Conservation (phyloP, 2,113 vertebrate genomes). For the Poeciliopsis occidentalis region DNA sequence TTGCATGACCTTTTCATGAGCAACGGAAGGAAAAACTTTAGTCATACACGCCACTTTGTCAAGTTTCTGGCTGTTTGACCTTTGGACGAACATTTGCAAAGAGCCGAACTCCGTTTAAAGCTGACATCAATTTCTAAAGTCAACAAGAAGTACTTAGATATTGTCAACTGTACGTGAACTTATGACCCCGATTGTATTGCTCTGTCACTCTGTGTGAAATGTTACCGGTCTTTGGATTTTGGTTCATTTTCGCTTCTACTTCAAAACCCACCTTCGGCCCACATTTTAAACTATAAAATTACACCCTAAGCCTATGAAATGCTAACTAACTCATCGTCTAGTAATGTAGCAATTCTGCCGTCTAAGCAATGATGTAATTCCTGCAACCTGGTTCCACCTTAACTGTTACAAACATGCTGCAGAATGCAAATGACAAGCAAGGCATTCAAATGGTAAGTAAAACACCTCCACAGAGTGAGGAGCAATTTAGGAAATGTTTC, state of each 20-base stretch:
- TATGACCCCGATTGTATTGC: constrained; percentile 14
- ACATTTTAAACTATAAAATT: constrained; percentile 34
- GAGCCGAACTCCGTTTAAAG: constrained; percentile 37
- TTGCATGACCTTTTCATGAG: constrained; percentile 31
- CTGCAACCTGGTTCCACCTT: constrained; percentile 14
- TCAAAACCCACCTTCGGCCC: constrained; percentile 11
- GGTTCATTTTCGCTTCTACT: constrained; percentile 20
- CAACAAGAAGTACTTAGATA: constrained; percentile 7
- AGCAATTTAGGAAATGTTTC: constrained; percentile 34
- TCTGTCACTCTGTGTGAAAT: constrained; percentile 22
- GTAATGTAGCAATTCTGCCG: background rate
- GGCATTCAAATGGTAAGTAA: constrained; percentile 12
- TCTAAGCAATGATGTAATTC: background rate
- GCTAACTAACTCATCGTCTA: constrained; percentile 41
- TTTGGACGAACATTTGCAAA: constrained; percentile 32
- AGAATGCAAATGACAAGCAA: constrained; percentile 32
- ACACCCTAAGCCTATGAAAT: constrained; percentile 32
- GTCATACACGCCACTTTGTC: constrained; percentile 16
- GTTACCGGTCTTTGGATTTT: constrained; percentile 39
- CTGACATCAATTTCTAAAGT: constrained; percentile 1
- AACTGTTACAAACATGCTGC: constrained; percentile 4
- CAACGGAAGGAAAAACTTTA: constrained; percentile 24
- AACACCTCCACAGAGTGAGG: constrained; percentile 37
- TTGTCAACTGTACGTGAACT: constrained; percentile 20
- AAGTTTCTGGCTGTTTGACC: constrained; percentile 14